These are phyloP conservation scores for Drosophila azteca DNA, from an alignment of 1,140 invertebrate genomes.

Conservation along the genomic window DNA sequence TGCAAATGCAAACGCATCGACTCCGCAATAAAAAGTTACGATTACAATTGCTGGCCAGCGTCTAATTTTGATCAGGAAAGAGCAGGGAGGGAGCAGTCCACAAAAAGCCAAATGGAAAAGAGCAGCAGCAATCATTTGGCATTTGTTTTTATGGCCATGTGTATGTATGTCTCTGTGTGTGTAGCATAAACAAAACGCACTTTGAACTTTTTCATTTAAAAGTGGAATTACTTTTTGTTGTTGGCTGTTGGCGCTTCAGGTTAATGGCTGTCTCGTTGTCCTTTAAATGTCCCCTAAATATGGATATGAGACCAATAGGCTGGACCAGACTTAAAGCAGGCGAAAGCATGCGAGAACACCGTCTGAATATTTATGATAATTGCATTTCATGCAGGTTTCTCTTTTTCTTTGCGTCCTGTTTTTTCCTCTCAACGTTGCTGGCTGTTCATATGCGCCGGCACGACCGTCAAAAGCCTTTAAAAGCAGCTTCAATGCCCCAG, in stretches of 20 bases:
- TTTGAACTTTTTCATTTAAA: constrained; percentile 82
- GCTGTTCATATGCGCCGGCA: constrained; percentile 51
- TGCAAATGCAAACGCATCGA: constrained; percentile 46
- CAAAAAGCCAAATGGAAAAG: constrained; percentile 9
- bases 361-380: constrained; percentile 79
- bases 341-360: constrained; percentile 17
- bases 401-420: constrained; percentile 39
- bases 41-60: constrained; percentile 69
- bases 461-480: constrained; percentile 68
- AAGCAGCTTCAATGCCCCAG: constrained; percentile 53
- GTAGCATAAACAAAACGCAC: constrained; percentile 65
- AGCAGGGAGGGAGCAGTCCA: constrained; percentile 10
- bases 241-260: constrained; percentile 28
- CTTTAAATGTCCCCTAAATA: constrained; percentile 76
- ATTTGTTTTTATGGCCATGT: constrained; percentile 75
- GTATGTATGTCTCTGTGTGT: constrained; percentile 23
- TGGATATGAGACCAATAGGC: constrained; percentile 24
- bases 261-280: constrained; percentile 71
- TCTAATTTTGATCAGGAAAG: constrained; percentile 59
- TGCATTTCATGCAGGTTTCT: constrained; percentile 70
- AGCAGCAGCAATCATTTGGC: constrained; percentile 73
- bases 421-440: constrained; percentile 13
- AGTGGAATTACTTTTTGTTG: constrained; percentile 76
- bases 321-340: constrained; percentile 36
- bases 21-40: constrained; percentile 66